Evolutionary conservation across 2,797 vertebrate species (phyloP), one percentile per base, ranked within the genome.

Genomic region (Tapera naevia): DNA sequence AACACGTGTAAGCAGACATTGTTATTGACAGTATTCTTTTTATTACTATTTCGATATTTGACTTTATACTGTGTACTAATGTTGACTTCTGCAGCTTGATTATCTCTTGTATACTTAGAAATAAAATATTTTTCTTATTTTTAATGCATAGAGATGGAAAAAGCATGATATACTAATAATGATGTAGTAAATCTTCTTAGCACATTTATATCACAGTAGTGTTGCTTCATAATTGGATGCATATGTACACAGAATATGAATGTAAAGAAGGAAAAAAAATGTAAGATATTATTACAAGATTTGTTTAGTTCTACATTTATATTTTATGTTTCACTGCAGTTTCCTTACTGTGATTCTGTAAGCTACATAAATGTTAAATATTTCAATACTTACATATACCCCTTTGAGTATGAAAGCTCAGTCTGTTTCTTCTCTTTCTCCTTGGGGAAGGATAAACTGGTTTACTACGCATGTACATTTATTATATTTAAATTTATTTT

Each of bases 401-500:
- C 16, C 9, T 57, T 61, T 69, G 65, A 83, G 61, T 15, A 46
- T 69, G 22, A 89, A 86, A 69, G 16, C 32, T 91, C 60, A 48
- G 17, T 74, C 32, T 80, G 17, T 62, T 89, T 72, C 45, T 75
- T 79, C 85, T 76, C 24, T 45, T 80, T 51, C 37, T 74, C 28
- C 15, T 66, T 54, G 11, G 5, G 18, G 25, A 80, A 80, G 35
- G 28, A 17, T 75, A 89, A 95, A 62, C 58, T 82, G 48, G 15
- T 86, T 87, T 87, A 24, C 17, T 89, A 33, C 72, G 46, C 30
- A 69, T 91, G 35, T 13, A 78, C 13, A 82, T 64, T 87, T 65
- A 22, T 92, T 74, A 74, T 60, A 12, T 61, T 93, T 74, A 73
- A 80, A 45, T 53, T 85, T 91, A 64, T 82, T 91, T 89, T 67